A percentile compares a stretch with the other conserved stretches of the same genome.
Evolutionary conservation across 2,113 vertebrate species (phyloP).

Genomic region (Nothoprocta perdicaria): DNA sequence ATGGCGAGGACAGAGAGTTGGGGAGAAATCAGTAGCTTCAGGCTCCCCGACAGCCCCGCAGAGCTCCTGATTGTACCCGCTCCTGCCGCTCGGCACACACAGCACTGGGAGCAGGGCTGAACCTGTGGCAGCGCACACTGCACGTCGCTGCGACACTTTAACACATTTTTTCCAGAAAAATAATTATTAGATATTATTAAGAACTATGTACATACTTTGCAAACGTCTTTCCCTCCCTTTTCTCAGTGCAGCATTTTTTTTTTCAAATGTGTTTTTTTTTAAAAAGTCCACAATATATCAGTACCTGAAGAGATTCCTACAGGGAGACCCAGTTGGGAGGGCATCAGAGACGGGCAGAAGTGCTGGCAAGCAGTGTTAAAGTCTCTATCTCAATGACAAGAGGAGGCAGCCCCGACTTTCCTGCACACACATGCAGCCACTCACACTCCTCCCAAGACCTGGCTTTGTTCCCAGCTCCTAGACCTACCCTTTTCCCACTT

Average conservation of each 20-base stretch:
- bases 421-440: accelerated
- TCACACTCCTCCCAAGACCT: not conserved
- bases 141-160: too few relatives aligned
- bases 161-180: too few relatives aligned
- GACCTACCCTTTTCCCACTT: not conserved
- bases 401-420: not conserved
- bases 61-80: accelerated
- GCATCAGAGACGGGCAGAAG: not conserved
- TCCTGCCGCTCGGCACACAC: not conserved
- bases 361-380: not conserved
- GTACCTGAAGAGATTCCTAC: not conserved
- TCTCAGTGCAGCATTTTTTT: not conserved
- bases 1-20: not conserved
- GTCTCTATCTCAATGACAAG: not conserved
- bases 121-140: accelerated
- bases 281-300: not conserved
- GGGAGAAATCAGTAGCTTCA: not conserved
- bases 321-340: not conserved
- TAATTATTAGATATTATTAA: too few relatives aligned
- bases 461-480: not conserved
- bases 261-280: not conserved
- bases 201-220: too few relatives aligned
- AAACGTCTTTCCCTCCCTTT: not conserved
- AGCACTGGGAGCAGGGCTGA: accelerated
- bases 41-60: not conserved